Base-by-base conservation (phyloP, 1,140 invertebrate species). In the Leptinotarsa defecta region DNA sequence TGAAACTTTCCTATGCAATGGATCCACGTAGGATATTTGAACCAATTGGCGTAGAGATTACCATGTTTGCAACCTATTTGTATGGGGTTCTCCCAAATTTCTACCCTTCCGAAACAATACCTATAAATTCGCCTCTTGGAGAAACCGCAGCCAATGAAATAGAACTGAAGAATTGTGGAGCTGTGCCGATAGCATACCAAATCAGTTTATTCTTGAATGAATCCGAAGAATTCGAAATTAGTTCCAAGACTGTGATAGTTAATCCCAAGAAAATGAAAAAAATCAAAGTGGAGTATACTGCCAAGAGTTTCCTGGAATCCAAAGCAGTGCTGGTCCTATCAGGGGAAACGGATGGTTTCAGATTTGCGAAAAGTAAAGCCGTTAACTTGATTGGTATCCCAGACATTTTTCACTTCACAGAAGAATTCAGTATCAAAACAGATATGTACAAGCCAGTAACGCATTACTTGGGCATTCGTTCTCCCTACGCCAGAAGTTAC, bases 1-100 rank as follows among this genome's bases (percentile, higher is more conserved):
- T 88, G 49, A 83, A 85, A n/a, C 76, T 87, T 6, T 85, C 86
- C 19, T 86, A 85, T 48, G 75, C 81, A 4, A 79, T 88, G 19
- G 78, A 77, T 34, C 85, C 87, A 0, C 73, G 73, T 22, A 81
- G 86, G 13, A 82, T 88, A 17, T 69, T 83, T 2, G 34, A 24
- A 19, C 71, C 49, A n/a, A 57, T 17, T 20, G 61, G 61, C 48
- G 70, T 27, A 20, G 52, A 74, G 13, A 27, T 27, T 15, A 62
- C 24, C 0, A 72, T 75, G 15, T 73, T 78, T n/a, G n/a, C 75
- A 6, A 75, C 69, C 13, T 86, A 87, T 79, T 77, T 88, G 5
- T 86, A 84, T 69, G 75, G 83, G 52, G 81, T 80, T 17, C 70
- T 88, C 1, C 84, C 85, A 11, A 80, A 80, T 6, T 86, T 86